Evolutionary conservation across 2,888 invertebrate genomes (phyloP).

Genomic region (Drosophila prolongata): DNA sequence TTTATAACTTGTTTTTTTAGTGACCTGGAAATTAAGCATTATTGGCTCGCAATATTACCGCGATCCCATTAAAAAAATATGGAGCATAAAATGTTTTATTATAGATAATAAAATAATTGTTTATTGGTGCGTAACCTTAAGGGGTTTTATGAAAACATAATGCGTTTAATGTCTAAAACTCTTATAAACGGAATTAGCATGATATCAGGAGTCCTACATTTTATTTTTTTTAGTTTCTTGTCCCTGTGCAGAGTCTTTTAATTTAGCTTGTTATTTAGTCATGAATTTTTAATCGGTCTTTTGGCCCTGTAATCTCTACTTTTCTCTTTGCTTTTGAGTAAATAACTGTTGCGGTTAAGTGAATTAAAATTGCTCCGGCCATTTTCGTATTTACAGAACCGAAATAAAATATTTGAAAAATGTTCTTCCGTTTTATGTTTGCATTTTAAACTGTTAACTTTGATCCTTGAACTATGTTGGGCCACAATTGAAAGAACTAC

Average conservation of each 20-base stretch:
- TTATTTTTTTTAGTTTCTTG: not conserved
- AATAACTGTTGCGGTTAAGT: slow-evolving; percentile 50
- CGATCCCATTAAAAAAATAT: no score
- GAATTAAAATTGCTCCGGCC: slow-evolving; percentile 44
- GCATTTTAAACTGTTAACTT: slow-evolving; percentile 37
- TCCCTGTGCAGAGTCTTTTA: not conserved
- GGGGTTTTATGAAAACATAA: no score
- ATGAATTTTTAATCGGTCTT: slow-evolving; percentile 30
- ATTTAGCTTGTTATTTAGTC: slow-evolving; percentile 19
- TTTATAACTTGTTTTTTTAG: no score
- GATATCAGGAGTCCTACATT: no score
- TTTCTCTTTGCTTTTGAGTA: slow-evolving; percentile 26
- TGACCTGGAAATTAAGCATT: no score
- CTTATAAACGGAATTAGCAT: no score
- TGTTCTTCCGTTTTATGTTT: slow-evolving; percentile 22
- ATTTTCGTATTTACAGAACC: slow-evolving; percentile 28
- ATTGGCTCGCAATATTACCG: no score
- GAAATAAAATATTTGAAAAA: slow-evolving; percentile 24
- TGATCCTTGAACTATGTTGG: slow-evolving; percentile 20
- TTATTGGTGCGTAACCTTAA: no score
- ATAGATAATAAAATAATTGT: no score
- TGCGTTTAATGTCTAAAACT: no score
- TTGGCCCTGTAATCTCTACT: slow-evolving; percentile 10
- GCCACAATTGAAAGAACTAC: slow-evolving; percentile 11
- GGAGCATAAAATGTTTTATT: no score